Evolutionary conservation across 2,888 invertebrate genomes (phyloP), one percentile per base, ranked within the genome.

Genomic region (Lasioglossum oenotherae): DNA sequence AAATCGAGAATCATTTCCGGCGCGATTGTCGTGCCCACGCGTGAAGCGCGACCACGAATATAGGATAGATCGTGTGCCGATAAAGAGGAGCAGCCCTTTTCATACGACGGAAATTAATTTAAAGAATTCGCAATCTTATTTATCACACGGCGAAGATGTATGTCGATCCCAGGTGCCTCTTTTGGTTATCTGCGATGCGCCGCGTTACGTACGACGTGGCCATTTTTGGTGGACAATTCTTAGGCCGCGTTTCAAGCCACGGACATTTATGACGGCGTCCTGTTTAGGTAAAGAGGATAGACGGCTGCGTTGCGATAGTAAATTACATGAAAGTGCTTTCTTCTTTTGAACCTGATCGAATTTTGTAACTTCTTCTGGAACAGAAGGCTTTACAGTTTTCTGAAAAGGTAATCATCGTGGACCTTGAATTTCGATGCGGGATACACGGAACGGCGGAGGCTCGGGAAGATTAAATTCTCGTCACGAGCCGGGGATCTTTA

Each of bases 1-100:
- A 83, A 79, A 46, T 82, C 60, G 74, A 79, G 60, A 74, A 74
- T 85, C 88, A 88, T 87, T 85, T 88, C 88, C 88, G 79, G 87
- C 74, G 44, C 14, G 57, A 60, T 75, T 73, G 78, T 82, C 80
- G 82, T 74, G 71, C 69, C 67, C 74, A 79, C 81, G 64, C 78
- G 71, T 57, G 23, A 71, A 2, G 41, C 44, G 67, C 31, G 23
- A n/a, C 35, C 38, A 72, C 67, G 67, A 75, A 82, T 78, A 16
- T 75, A 38, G 71, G 75, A 82, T 82, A 75, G 81, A 80, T 75
- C 23, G 74, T 49, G 79, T 49, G 74, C 27, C 78, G 64, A 82
- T 31, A 31, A 31, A 31, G 31, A 46, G 46, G 23, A 46, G 23
- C 46, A 2, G 41, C 27, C 6, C 38, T 44, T 67, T 8, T 19